These are phyloP conservation scores for Leuciscus idus DNA, from an alignment of 2,113 vertebrate species.

Conservation along the genomic window DNA sequence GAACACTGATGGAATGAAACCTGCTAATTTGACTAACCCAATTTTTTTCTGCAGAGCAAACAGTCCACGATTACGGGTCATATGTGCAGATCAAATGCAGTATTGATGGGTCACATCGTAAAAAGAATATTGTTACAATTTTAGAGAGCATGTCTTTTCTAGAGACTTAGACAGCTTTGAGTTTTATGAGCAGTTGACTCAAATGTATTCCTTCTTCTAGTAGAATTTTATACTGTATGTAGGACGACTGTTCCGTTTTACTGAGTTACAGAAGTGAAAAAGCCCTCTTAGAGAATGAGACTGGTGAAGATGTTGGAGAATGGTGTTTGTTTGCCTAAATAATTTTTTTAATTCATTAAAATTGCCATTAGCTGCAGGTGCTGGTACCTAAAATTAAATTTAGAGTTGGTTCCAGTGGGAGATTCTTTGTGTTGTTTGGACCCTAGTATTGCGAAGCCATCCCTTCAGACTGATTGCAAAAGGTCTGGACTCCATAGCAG, in stretches of 20 bases:
- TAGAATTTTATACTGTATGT: slow-evolving; percentile 54
- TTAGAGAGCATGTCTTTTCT: not conserved
- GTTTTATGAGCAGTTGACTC: not conserved
- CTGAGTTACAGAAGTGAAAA: not conserved
- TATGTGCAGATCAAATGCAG: slow-evolving; percentile 28
- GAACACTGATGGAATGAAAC: slow-evolving; percentile 81
- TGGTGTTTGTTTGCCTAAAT: not conserved
- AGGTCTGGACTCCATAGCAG: too few relatives aligned
- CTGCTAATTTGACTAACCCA: slow-evolving; percentile 76
- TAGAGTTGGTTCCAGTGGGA: not conserved
- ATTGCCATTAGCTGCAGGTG: not conserved
- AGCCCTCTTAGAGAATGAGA: not conserved
- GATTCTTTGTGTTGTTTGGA: not conserved
- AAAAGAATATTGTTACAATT: not conserved
- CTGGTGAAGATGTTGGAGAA: not conserved
- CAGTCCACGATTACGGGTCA: slow-evolving; percentile 46
- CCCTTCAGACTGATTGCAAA: too few relatives aligned
- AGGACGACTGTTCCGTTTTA: slow-evolving; percentile 58
- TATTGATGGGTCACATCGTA: not conserved
- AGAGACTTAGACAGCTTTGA: not conserved
- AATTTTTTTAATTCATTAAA: not conserved
- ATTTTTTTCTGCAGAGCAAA: slow-evolving; percentile 58
- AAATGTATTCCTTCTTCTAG: slow-evolving; percentile 23
- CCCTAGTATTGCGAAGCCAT: too few relatives aligned
- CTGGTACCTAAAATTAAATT: not conserved